These are phyloP conservation scores for Eulemur albifrons DNA, from an alignment of 2,797 vertebrate species.

Conservation along the genomic window DNA sequence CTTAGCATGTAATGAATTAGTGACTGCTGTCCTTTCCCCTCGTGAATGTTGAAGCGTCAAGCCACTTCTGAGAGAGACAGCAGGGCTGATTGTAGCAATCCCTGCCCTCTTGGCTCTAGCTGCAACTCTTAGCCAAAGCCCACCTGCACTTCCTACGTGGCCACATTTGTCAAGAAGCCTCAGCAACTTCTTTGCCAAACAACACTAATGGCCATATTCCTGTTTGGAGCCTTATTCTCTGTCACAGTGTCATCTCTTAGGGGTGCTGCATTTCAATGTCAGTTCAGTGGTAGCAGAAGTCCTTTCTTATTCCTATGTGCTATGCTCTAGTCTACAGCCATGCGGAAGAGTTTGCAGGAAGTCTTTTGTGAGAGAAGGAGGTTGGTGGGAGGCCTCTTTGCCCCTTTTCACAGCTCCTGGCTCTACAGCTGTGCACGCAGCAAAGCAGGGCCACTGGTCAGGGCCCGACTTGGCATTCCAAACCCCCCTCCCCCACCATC, in stretches of 20 bases:
- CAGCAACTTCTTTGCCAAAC: neutral
- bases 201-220: too few species aligned
- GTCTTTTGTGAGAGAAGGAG: neutral
- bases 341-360: neutral
- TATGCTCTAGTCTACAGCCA: neutral
- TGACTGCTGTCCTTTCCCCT: neutral
- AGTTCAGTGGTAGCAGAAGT: neutral
- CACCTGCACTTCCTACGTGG: accelerated
- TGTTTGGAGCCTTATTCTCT: neutral
- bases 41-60: neutral
- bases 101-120: neutral
- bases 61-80: neutral
- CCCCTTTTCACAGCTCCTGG: neutral
- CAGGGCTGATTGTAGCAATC: too few species aligned
- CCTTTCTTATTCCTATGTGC: neutral
- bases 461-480: neutral
- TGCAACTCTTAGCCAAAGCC: neutral
- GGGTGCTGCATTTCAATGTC: neutral
- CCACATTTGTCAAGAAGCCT: neutral
- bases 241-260: neutral
- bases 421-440: neutral
- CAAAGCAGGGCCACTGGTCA: accelerated
- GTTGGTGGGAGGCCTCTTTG: neutral
- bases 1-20: neutral
- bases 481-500: neutral